Percentiles rank a stretch among this genome's conserved stretches.
phyloP scores from a whole-genome alignment of 1,140 invertebrate genomes.

The Magallana gigas region DNA sequence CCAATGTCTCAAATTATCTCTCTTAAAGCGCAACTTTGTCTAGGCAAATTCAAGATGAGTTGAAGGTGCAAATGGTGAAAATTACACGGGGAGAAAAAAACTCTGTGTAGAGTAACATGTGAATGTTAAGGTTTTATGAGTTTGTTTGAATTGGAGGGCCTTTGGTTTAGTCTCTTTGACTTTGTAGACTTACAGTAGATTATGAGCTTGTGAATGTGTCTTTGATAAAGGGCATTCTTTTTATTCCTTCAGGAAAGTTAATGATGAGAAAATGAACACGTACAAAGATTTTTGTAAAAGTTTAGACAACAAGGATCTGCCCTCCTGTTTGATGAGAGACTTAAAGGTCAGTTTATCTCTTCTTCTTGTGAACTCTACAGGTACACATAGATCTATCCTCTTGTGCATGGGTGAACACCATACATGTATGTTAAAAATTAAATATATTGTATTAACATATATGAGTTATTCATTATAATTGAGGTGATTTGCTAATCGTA shows the following conservation, averaged over 20 bases:
- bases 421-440: no score
- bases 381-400: no score
- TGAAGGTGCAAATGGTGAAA: no score
- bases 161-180: neutral
- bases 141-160: neutral
- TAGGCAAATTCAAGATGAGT: no score
- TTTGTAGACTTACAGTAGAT: neutral
- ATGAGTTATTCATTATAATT: no score
- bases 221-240: neutral
- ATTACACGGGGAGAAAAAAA: no score
- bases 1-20: no score
- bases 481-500: neutral
- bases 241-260: constrained; percentile 80
- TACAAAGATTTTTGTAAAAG: constrained; percentile 93
- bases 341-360: constrained; percentile 82
- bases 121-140: constrained; percentile 80
- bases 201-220: no score
- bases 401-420: neutral
- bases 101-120: neutral
- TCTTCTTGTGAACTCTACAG: no score
- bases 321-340: constrained; percentile 88
- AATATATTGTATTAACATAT: no score
- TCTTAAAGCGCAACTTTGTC: no score
- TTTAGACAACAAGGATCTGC: constrained; percentile 85
- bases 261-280: constrained; percentile 86